Percentiles rank a stretch among this genome's conserved stretches.
Evolutionary conservation across 2,888 invertebrate species (phyloP).

Genomic region (Dolichopus griseipennis): DNA sequence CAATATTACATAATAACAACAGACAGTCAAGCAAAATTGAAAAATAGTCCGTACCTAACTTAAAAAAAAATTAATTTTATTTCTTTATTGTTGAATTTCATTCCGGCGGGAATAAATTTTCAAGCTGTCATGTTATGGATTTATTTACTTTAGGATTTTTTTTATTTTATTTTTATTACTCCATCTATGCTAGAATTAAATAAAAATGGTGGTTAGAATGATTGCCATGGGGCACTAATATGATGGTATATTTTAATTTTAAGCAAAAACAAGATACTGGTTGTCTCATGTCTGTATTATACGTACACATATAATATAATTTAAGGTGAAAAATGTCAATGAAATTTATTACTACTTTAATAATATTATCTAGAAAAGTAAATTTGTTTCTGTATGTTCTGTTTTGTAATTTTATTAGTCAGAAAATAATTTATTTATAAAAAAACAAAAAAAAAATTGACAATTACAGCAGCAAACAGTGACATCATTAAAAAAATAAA

Average conservation of each 20-base stretch:
- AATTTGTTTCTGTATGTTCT: neutral
- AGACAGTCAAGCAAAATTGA: too few relatives aligned
- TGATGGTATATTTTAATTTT: too few relatives aligned
- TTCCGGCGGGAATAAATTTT: constrained; percentile 6
- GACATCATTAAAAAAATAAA: neutral
- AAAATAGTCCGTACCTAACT: too few relatives aligned
- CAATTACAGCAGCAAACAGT: neutral
- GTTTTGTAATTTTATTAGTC: neutral
- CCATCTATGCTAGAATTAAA: neutral
- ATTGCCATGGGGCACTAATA: neutral
- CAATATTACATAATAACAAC: too few relatives aligned
- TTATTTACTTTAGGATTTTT: neutral
- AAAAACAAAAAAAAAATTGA: neutral
- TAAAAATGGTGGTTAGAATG: neutral
- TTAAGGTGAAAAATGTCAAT: constrained; percentile 6
- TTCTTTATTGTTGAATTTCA: neutral
- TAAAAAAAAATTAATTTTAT: too few relatives aligned
- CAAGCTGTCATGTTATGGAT: constrained; percentile 6
- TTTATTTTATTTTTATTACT: neutral
- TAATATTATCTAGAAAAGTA: constrained; percentile 5
- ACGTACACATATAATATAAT: neutral
- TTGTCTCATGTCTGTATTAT: too few relatives aligned
- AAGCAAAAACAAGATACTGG: too few relatives aligned
- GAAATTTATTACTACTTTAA: constrained; percentile 4
- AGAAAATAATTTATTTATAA: neutral